Conservation (phyloP, 2,888 invertebrate species). For the Liopterus haemorrhoidalis region DNA sequence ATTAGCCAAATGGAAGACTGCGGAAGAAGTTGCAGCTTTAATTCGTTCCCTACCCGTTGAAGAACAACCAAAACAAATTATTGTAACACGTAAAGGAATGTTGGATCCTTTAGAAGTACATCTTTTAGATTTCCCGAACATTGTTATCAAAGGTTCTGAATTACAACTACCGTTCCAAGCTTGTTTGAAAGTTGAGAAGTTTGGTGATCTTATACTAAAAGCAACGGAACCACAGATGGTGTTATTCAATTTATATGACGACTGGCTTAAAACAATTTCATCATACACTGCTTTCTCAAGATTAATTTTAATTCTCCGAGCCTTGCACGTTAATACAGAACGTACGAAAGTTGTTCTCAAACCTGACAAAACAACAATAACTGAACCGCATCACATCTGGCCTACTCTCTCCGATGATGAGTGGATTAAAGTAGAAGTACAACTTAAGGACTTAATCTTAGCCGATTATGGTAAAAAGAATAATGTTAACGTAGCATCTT, state of each 20-base stretch:
- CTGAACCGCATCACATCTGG: constrained; percentile 99
- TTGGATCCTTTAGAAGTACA: constrained; percentile 99
- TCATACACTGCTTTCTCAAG: constrained; percentile 99
- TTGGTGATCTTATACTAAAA: constrained; percentile 96
- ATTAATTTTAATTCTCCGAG: constrained; percentile 90
- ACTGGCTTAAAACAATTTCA: constrained; percentile 98
- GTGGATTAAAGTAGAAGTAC: constrained; percentile 99
- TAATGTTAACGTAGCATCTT: constrained; percentile 97
- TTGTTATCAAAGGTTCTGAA: constrained; percentile 99
- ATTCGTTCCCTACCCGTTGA: constrained; percentile 98
- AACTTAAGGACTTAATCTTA: constrained; percentile 94
- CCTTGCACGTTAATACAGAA: constrained; percentile 98
- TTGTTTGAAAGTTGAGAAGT: constrained; percentile 97
- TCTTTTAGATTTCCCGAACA: constrained; percentile 99
- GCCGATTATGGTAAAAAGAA: constrained; percentile 99
- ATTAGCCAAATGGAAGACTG: constrained; percentile 99
- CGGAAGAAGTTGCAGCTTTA: constrained; percentile 98
- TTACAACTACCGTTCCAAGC: constrained; percentile 98
- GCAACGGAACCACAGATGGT: constrained; percentile 99
- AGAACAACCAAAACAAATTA: constrained; percentile 99
- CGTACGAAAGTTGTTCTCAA: constrained; percentile 97
- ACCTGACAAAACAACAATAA: constrained; percentile 98
- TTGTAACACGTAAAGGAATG: constrained; percentile 99
- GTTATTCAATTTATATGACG: constrained; percentile 97
- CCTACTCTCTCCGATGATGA: constrained; percentile 95